These are phyloP conservation scores for Vultur gryphus DNA, from an alignment of 2,797 vertebrate species.

Conservation along the genomic window DNA sequence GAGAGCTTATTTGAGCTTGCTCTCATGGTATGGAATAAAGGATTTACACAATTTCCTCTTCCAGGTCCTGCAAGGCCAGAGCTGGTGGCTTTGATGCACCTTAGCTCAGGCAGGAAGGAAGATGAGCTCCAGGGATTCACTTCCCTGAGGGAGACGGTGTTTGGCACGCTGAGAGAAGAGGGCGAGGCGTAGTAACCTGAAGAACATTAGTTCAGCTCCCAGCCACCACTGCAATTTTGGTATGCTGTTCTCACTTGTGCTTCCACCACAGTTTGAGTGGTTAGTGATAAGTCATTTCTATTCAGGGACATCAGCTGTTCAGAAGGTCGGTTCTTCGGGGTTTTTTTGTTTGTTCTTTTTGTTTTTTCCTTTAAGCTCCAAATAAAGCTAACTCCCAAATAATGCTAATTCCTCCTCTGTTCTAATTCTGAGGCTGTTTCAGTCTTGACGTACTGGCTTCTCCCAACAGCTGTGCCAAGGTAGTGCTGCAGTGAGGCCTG, in stretches of 20 bases:
- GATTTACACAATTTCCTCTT: neutral
- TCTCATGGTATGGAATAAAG: neutral
- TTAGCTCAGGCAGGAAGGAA: neutral
- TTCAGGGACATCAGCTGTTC: neutral
- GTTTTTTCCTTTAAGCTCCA: neutral
- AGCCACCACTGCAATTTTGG: neutral
- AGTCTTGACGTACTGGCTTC: neutral
- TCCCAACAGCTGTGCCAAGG: neutral
- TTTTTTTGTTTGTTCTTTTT: neutral
- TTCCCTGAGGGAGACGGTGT: neutral
- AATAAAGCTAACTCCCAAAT: neutral
- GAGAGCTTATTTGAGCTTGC: neutral
- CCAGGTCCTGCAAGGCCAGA: neutral
- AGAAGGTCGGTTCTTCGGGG: neutral
- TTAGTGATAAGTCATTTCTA: neutral
- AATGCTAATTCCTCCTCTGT: neutral
- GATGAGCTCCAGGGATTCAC: neutral
- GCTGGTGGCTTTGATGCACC: neutral
- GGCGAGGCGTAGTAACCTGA: neutral
- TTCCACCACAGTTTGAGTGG: neutral
- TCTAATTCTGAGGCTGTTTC: neutral
- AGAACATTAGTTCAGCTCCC: neutral
- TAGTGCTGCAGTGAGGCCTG: neutral
- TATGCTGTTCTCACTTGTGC: neutral
- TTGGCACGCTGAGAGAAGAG: neutral